Evolutionary conservation across 2,888 invertebrate species (phyloP), one percentile per base, ranked within the genome.

Genomic region (Copidosoma aretas): DNA sequence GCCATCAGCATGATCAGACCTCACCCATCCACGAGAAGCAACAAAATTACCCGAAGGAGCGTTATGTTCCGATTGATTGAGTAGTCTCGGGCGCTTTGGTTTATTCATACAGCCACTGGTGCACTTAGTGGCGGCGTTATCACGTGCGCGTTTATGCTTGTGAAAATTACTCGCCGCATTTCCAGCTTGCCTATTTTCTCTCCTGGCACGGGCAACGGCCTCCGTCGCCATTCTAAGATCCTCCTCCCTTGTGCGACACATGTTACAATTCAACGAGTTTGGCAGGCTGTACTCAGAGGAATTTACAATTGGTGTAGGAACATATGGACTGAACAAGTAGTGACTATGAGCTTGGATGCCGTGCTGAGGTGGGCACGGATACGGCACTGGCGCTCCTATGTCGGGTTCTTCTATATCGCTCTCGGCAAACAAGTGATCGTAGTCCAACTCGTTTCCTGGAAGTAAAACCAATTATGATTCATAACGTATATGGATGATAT

Each of bases 371-470:
- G 74, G 75, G 72, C 75, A 75, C 60, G 78, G 67, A 72, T 78
- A 79, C 63, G 76, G 70, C 60, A 76, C 75, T 57, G 77, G 73
- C 67, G 80, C 74, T 53, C 80, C 77, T 60, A 83, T 79, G 64
- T 84, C 84, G 46, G 81, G 86, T 71, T 89, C 86, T 75, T 89
- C 89, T 75, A 88, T 88, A 80, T 89, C 89, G 82, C 89, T 89
- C 76, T 88, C 89, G 65, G 89, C 89, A 83, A 89, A 89, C 68
- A 90, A 82, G 73, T 88, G 87, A 72, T 89, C 89, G 82, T 87
- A 88, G 74, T 89, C 89, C 88, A 89, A 89, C 78, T 89, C 88
- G 75, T 88, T 89, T 85, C 86, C 76, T 87, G 82, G 17, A 64
- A 70, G 75, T 8, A 32, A 32, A 32, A 32, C 8, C 32, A 3